These are phyloP conservation scores for Melangyna quadrimaculata DNA, from an alignment of 2,888 invertebrate species.

Conservation along the genomic window DNA sequence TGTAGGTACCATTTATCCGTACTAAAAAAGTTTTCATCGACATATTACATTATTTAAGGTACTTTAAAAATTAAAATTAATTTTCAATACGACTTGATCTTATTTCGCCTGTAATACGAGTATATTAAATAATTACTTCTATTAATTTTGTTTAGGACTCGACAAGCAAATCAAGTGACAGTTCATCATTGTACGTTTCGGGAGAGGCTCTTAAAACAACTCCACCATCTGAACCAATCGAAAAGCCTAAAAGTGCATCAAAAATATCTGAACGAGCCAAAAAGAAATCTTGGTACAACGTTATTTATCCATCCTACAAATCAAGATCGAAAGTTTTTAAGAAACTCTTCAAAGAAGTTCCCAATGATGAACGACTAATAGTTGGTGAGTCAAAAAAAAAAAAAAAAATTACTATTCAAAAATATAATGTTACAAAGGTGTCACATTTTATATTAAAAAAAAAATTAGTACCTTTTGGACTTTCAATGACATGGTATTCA, in stretches of 20 bases:
- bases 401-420: no score
- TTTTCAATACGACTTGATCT: no score
- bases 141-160: constrained; percentile 69
- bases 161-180: constrained; percentile 73
- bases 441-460: no score
- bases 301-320: constrained; percentile 95
- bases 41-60: no score
- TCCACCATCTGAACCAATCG: constrained; percentile 58
- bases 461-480: no score
- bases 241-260: constrained; percentile 77
- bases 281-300: constrained; percentile 93
- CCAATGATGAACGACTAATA: constrained; percentile 94
- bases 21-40: no score
- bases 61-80: no score
- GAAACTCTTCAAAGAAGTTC: constrained; percentile 94
- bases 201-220: constrained; percentile 55
- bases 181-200: constrained; percentile 68
- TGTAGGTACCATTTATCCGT: no score
- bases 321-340: constrained; percentile 96
- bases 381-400: constrained; percentile 85
- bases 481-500: no score
- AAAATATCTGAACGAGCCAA: constrained; percentile 84
- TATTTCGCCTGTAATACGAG: no score
- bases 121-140: background rate
- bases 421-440: no score